Evolutionary conservation across 2,888 invertebrate genomes (phyloP).

Genomic region (Tinea pellionella): DNA sequence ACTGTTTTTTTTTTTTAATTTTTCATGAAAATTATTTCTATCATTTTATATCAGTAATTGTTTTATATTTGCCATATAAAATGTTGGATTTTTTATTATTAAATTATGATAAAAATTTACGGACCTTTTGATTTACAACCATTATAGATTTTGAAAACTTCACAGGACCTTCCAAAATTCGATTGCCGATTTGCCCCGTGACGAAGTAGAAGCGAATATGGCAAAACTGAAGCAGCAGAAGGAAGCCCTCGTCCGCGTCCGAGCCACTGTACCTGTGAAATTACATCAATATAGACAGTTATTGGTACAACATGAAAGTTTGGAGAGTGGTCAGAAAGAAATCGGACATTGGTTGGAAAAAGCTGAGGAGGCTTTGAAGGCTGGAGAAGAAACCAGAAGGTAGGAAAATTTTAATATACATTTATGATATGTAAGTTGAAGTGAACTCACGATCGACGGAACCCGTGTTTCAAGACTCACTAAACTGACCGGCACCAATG

Average conservation of each 20-base stretch:
- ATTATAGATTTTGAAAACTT: no score
- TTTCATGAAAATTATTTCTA: no score
- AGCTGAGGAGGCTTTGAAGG: slow-evolving; percentile 79
- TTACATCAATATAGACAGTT: slow-evolving; percentile 86
- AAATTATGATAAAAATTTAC: no score
- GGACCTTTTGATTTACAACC: no score
- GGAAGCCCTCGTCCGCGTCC: slow-evolving; percentile 85
- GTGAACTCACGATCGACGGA: no score
- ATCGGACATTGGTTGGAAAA: slow-evolving; percentile 88
- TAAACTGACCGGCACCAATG: no score
- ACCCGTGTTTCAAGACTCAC: no score
- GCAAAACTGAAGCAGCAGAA: slow-evolving; percentile 87
- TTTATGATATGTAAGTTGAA: no score
- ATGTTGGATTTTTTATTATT: no score
- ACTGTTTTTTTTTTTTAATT: no score
- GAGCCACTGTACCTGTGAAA: slow-evolving; percentile 85
- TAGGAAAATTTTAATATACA: slow-evolving; percentile 22
- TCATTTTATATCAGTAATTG: no score
- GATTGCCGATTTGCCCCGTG: slow-evolving; percentile 89
- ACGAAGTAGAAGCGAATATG: slow-evolving; percentile 93
- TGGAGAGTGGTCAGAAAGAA: slow-evolving; percentile 89
- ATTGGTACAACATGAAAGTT: slow-evolving; percentile 87
- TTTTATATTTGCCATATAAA: no score
- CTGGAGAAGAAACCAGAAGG: slow-evolving; percentile 46
- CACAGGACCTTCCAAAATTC: slow-evolving; percentile 87